Base-by-base conservation (phyloP, 2,113 vertebrate species). In the Peromyscus leucopus region DNA sequence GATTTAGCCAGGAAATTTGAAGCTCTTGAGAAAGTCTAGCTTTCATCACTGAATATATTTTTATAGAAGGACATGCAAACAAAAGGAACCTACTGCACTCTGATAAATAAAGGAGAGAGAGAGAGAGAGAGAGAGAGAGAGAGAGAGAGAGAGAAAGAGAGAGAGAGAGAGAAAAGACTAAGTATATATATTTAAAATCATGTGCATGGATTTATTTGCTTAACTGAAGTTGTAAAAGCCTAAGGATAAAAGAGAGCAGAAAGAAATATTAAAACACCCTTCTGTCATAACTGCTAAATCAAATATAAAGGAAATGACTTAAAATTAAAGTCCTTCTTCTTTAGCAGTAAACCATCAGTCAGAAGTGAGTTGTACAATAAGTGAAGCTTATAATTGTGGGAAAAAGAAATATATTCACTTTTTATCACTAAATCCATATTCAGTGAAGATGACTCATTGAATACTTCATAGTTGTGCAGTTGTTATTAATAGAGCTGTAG, bases 371-470 rank as follows among this genome's bases (percentile, higher is more conserved):
- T 69, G 6, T 65, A 79, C 63, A 82, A 33, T 91, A 51, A 67
- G 85, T 39, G 51, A 79, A 91, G 46, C 1, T 82, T 59, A 2
- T 48, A 82, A 79, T 46, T 75, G n/a, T 22, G 46, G 19, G 24
- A 82, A 36, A 92, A 83, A 9, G 59, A 51, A 88, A 31, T 67
- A 39, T 7, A 16, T 88, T 92, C 19, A 80, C 8, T 51, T 89
- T 84, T 82, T 76, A 59, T 59, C 75, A 3, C 4, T 59, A 90
- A 92, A 91, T 96, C n/a, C 28, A 94, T 74, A 59, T n/a, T 67
- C 39, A 76, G 5, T 89, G 59, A 69, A 83, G 80, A 61, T 26
- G 2, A 51, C 8, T 67, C 57, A 36, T 55, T 79, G 42, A 76
- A 74, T 94, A 94, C 31, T 15, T 89, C 26, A 61, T 12, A 75